Percentiles rank a stretch among this genome's conserved stretches.
These are phyloP conservation scores for Motacilla tschutschensis DNA, from an alignment of 2,113 vertebrate species.

Conservation along the genomic window DNA sequence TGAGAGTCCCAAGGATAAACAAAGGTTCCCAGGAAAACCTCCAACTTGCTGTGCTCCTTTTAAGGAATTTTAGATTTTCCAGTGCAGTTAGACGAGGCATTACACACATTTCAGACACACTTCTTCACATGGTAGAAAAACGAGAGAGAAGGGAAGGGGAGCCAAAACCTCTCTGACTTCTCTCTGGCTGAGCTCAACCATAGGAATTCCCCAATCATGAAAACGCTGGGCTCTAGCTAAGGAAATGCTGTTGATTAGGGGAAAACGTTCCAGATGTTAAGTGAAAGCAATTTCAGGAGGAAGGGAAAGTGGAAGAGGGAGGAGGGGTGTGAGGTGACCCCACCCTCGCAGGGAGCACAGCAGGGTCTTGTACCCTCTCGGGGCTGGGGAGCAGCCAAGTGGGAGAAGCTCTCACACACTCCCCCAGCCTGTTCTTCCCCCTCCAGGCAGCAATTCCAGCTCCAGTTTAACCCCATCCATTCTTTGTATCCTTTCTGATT, in stretches of 20 bases:
- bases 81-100: not conserved
- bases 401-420: not conserved
- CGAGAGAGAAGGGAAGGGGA: not conserved
- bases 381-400: not conserved
- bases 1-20: not conserved
- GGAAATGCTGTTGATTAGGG: constrained; percentile 42
- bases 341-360: not conserved
- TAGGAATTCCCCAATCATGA: constrained; percentile 54
- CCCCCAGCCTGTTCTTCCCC: not conserved
- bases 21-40: not conserved
- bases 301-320: constrained; percentile 5
- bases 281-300: not conserved
- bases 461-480: constrained; percentile 9
- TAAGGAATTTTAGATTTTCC: not conserved
- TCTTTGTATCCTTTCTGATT: not conserved
- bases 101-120: constrained; percentile 30
- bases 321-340: constrained; percentile 14
- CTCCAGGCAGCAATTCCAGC: not conserved
- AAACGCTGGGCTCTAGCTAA: constrained; percentile 29
- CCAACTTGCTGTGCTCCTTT: not conserved
- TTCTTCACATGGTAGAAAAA: constrained; percentile 5
- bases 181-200: constrained; percentile 40
- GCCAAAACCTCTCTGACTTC: constrained; percentile 37
- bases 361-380: not conserved
- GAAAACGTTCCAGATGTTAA: constrained; percentile 60